phyloP scores from a whole-genome alignment of 1,140 invertebrate species.

The Cylas formicarius region DNA sequence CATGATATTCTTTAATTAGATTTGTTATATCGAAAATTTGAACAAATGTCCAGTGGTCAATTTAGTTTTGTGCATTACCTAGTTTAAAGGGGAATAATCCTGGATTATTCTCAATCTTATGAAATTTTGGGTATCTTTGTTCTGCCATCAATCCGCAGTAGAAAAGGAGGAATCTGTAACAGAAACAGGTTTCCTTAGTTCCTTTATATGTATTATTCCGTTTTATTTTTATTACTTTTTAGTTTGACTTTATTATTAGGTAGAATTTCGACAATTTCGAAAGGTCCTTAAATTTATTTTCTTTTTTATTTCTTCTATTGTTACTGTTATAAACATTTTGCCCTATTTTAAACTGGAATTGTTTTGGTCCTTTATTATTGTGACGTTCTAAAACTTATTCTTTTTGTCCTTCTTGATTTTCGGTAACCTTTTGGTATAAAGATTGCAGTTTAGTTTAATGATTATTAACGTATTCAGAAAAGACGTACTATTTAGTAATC shows the following conservation, averaged over 20 bases:
- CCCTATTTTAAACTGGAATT: no score
- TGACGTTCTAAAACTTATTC: no score
- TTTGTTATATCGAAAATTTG: no score
- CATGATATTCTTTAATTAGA: slow-evolving; percentile 4
- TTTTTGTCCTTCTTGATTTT: slow-evolving; percentile 5
- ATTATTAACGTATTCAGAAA: slow-evolving; percentile 17
- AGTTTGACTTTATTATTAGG: slow-evolving; percentile 14
- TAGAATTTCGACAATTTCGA: slow-evolving; percentile 7
- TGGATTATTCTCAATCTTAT: slow-evolving; percentile 17
- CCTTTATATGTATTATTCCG: slow-evolving; percentile 8
- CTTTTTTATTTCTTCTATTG: no score
- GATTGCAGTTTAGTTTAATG: slow-evolving; percentile 11
- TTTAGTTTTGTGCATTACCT: no score
- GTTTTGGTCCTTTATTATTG: no score
- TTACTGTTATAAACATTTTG: no score
- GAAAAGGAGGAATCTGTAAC: background rate
- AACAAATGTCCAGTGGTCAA: no score
- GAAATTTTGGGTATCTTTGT: no score
- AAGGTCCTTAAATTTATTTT: no score
- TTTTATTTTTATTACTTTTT: slow-evolving; percentile 13
- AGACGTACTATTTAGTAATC: slow-evolving; percentile 14
- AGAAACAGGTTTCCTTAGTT: slow-evolving; percentile 13
- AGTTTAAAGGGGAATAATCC: slow-evolving; percentile 20
- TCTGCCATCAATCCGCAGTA: no score
- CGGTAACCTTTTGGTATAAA: slow-evolving; percentile 6